Evolutionary conservation across 1,140 invertebrate genomes (phyloP).

Genomic region (Zophobas morio): DNA sequence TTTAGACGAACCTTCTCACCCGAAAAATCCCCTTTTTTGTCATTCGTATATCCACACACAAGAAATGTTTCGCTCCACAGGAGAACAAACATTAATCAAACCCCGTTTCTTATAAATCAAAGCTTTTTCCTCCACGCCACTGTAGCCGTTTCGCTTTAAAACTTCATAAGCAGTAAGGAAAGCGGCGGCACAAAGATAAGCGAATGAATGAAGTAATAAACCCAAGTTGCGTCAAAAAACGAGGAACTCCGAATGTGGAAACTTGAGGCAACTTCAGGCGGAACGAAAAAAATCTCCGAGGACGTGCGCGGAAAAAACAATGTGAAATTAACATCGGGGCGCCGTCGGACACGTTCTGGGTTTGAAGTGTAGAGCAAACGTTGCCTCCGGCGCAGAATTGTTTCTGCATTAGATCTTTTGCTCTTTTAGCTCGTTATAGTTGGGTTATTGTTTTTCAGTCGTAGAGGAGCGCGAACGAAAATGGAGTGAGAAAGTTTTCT

Average conservation of each 20-base stretch:
- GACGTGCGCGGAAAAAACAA: no score
- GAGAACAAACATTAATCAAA: background rate
- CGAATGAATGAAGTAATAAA: constrained; percentile 13
- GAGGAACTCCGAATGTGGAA: background rate
- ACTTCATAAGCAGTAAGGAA: constrained; percentile 30
- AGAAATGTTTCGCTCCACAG: background rate
- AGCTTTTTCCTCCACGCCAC: background rate
- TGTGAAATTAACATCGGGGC: no score
- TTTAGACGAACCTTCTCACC: no score
- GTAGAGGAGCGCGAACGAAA: no score
- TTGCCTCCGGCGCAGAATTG: no score
- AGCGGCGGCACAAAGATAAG: constrained; percentile 15
- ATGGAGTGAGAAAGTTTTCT: no score
- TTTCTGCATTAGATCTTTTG: no score
- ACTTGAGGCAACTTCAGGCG: background rate
- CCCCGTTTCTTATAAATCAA: constrained; percentile 9
- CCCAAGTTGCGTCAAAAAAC: background rate
- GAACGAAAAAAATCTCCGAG: background rate
- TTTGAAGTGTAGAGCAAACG: no score
- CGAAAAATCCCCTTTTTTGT: no score
- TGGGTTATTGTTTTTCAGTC: no score
- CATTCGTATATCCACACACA: background rate
- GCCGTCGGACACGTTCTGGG: no score
- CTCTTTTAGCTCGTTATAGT: no score
- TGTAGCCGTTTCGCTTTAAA: background rate